Conservation (phyloP, 2,797 vertebrate genomes). For the Neosilurus hyrtlii region DNA sequence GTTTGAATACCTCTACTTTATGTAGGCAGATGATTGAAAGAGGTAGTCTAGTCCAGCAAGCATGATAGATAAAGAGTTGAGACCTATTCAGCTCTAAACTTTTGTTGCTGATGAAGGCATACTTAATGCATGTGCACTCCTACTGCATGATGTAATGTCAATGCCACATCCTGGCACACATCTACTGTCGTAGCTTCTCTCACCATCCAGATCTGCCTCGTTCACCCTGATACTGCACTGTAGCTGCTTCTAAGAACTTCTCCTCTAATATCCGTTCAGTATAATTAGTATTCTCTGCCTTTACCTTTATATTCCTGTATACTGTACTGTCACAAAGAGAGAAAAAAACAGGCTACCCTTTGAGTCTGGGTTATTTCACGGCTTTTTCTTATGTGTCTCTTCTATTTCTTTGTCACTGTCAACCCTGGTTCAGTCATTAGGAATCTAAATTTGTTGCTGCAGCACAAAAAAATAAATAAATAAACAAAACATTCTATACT, state of each 20-base stretch:
- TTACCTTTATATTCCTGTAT: background rate
- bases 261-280: background rate
- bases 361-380: background rate
- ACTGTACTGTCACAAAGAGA: background rate
- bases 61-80: background rate
- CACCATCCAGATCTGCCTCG: background rate
- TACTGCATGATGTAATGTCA: background rate
- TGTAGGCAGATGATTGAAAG: background rate
- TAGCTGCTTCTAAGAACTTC: background rate
- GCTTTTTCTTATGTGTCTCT: background rate
- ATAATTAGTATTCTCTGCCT: background rate
- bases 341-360: background rate
- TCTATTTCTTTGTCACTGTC: background rate
- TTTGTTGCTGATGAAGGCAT: slow-evolving; percentile 1
- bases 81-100: slow-evolving; percentile 5
- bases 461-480: no score
- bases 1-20: background rate
- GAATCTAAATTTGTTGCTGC: background rate
- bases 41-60: background rate
- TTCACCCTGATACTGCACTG: background rate
- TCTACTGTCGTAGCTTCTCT: background rate
- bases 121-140: background rate
- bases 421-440: background rate
- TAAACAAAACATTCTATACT: background rate
- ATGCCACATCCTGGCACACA: background rate